A percentile compares a stretch with the other conserved stretches of the same genome.
phyloP scores from a whole-genome alignment of 2,113 vertebrate genomes.

The Prochilodus magdalenae region DNA sequence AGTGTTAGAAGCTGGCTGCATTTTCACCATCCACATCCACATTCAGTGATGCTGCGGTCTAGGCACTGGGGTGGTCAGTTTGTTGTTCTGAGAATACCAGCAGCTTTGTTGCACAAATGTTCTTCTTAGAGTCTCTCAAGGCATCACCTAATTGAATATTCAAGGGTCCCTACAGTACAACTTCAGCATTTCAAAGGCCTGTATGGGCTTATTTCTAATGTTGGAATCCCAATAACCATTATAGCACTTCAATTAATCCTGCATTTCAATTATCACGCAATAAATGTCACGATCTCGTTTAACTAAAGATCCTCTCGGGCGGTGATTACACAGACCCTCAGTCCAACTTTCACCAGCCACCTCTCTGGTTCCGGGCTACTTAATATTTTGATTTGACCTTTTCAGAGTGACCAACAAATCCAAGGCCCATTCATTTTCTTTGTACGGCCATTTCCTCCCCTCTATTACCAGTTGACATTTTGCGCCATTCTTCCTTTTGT shows the following conservation, averaged over 20 bases:
- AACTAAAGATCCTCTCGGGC: constrained; percentile 38
- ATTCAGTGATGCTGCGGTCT: no score
- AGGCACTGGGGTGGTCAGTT: no score
- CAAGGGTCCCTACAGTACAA: not conserved
- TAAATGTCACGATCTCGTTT: constrained; percentile 49
- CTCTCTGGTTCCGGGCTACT: constrained; percentile 37
- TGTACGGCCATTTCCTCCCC: constrained; percentile 43
- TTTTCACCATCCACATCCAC: no score
- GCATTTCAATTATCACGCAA: constrained; percentile 51
- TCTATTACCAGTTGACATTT: constrained; percentile 63
- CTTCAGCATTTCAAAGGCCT: not conserved
- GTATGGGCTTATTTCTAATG: constrained; percentile 44
- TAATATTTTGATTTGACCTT: constrained; percentile 53
- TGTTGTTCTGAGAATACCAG: no score
- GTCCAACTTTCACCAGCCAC: constrained; percentile 32
- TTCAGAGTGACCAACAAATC: constrained; percentile 57
- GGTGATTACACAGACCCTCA: constrained; percentile 38
- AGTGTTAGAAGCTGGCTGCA: no score
- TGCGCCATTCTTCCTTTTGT: constrained; percentile 43
- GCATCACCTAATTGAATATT: not conserved
- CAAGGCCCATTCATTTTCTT: constrained; percentile 51
- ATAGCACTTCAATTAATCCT: constrained; percentile 51
- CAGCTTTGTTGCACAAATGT: no score
- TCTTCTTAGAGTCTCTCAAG: not conserved
- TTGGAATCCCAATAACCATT: constrained; percentile 47